phyloP scores from a whole-genome alignment of 2,113 vertebrate genomes.

The Proterorhinus semilunaris region DNA sequence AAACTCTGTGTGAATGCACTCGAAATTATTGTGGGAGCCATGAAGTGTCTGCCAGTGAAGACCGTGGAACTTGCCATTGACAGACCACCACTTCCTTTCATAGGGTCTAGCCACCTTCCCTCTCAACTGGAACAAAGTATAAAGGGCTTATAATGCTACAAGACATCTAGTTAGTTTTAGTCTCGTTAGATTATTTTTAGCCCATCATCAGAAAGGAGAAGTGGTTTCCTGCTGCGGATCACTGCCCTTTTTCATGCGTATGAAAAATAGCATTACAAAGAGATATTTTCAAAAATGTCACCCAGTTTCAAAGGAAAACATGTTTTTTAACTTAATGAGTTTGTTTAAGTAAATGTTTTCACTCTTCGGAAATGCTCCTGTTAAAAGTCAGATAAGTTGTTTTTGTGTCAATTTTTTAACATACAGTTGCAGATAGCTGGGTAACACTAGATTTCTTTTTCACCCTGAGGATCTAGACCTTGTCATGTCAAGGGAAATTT shows the following conservation, averaged over 20 bases:
- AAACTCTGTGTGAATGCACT: no score
- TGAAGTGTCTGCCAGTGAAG: no score
- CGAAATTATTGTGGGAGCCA: no score
- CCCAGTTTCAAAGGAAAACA: conserved; percentile 9
- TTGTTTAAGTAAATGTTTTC: background rate
- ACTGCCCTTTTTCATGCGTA: conserved; percentile 18
- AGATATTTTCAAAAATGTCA: conserved; percentile 20
- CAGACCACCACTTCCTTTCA: no score
- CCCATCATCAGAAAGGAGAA: conserved; percentile 8
- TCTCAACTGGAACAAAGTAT: background rate
- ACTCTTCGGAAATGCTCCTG: background rate
- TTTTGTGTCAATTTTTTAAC: background rate
- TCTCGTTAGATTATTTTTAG: no score
- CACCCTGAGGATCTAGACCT: conserved; percentile 19
- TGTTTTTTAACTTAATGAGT: conserved; percentile 39
- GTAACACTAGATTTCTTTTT: background rate
- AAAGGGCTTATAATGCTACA: background rate
- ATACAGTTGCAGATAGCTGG: background rate
- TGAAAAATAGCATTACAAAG: conserved; percentile 12
- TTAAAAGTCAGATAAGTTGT: background rate
- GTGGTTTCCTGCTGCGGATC: background rate
- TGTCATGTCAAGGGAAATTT: conserved; percentile 41
- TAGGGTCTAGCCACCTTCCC: no score
- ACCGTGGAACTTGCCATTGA: no score
- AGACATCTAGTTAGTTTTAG: conserved; percentile 10